Evolutionary conservation across 2,888 invertebrate species (phyloP), one percentile per base, ranked within the genome.

Genomic region (Entomobrya proxima): DNA sequence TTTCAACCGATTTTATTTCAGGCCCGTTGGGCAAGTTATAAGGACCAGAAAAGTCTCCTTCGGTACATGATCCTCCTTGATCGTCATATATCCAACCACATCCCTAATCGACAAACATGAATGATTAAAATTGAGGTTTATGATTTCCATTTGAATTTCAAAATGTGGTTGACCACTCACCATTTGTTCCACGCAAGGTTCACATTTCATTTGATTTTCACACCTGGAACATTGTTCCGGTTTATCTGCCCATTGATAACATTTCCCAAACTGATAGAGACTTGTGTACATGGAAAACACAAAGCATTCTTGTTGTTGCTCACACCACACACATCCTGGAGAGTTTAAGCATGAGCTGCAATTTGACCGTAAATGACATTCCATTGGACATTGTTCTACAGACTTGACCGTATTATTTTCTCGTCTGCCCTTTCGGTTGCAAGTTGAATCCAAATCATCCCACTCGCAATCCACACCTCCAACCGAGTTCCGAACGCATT

Each of bases 51-150:
- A 97, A 97, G 91, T 97, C 97, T 1, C 97, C 97, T 90, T 95
- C 95, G 76, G 96, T 95, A 91, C 97, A 97, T 27, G 94, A 93
- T 0, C 98, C 98, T 88, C 95, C 94, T 88, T 96, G 96, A 0
- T 98, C 98, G 92, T 98, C 97, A 91, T 96, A 96, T 91, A 98
- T 98, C 98, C 98, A 98, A 7, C 98, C 98, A 92, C 98, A 98
- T 86, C 96, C 96, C 90, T 97, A 93, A 2, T 21, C n/a, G 61
- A 98, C 92, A 91, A 47, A 72, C 21, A 21, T 35, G 21, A 3
- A 27, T 55, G 21, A 6, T n/a, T 18, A 37, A 79, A 47, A 77
- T 37, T 37, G 35, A n/a, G n/a, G n/a, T n/a, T n/a, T n/a, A n/a
- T n/a, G n/a, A n/a, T n/a, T n/a, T n/a, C n/a, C n/a, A n/a, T n/a